phyloP scores from a whole-genome alignment of 2,797 vertebrate species.

The Amphiprion clarkii region DNA sequence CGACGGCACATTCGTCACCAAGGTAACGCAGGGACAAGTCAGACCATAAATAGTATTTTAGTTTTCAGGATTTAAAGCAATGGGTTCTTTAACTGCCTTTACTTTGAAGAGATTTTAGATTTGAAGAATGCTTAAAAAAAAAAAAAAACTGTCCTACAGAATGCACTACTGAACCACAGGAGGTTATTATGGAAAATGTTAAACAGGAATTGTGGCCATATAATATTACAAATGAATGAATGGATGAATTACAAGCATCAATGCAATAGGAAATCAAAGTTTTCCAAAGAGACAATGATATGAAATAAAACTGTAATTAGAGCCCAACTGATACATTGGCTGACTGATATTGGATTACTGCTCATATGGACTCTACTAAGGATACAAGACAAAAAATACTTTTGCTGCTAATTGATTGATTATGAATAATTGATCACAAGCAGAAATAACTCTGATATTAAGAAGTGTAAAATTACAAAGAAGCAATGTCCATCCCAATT shows the following conservation, averaged over 20 bases:
- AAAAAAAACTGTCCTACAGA: neutral
- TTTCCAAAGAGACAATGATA: neutral
- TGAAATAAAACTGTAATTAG: too few species aligned
- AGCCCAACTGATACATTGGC: too few species aligned
- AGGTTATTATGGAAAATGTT: neutral
- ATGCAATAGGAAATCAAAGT: neutral
- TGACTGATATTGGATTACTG: too few species aligned
- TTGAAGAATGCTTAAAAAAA: neutral
- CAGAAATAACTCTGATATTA: too few species aligned
- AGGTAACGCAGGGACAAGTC: conserved; percentile 57
- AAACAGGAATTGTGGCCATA: neutral
- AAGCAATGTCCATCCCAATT: too few species aligned
- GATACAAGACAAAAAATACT: too few species aligned
- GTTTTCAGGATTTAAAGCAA: conserved; percentile 30
- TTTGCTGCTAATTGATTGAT: too few species aligned
- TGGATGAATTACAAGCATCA: too few species aligned
- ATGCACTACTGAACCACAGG: neutral
- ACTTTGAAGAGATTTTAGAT: conserved; percentile 17
- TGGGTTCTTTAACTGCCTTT: conserved; percentile 7
- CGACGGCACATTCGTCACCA: conserved; percentile 53
- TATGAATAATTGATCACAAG: too few species aligned
- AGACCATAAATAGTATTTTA: conserved; percentile 47
- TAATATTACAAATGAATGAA: too few species aligned
- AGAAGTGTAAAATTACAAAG: too few species aligned
- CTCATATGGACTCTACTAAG: too few species aligned